A percentile compares a stretch with the other conserved stretches of the same genome.
phyloP scores from a whole-genome alignment of 2,888 invertebrate genomes.

The Rhaphigaster nebulosa region DNA sequence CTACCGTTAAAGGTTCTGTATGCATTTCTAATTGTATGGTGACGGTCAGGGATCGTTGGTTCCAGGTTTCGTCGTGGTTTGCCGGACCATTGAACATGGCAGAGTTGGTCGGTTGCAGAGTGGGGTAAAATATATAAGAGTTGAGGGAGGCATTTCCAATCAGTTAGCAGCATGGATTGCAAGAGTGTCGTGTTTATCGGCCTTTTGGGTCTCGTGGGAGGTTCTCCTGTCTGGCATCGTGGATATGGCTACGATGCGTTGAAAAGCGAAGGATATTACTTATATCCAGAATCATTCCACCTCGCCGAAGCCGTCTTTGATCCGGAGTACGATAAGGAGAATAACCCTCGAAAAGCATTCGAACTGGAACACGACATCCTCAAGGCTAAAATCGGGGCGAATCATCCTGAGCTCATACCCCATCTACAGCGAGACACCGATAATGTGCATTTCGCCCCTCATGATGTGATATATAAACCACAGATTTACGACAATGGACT shows the following conservation, averaged over 20 bases:
- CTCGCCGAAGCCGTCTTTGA: constrained; percentile 1
- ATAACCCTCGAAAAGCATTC: neutral
- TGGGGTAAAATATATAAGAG: constrained; percentile 30
- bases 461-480: neutral
- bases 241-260: neutral
- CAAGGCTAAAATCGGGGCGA: neutral
- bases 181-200: neutral
- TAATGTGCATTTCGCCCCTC: neutral
- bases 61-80: neutral
- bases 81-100: neutral
- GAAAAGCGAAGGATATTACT: neutral
- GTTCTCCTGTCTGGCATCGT: neutral
- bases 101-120: neutral
- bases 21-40: neutral
- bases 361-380: neutral
- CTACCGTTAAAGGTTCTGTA: neutral
- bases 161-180: neutral
- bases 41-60: neutral
- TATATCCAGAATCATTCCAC: neutral
- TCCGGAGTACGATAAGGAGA: neutral
- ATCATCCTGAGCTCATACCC: neutral
- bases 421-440: neutral
- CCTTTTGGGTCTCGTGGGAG: neutral
- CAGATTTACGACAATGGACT: neutral
- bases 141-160: neutral